These are phyloP conservation scores for Acipenser oxyrinchus DNA, from an alignment of 2,797 vertebrate genomes.

Conservation along the genomic window DNA sequence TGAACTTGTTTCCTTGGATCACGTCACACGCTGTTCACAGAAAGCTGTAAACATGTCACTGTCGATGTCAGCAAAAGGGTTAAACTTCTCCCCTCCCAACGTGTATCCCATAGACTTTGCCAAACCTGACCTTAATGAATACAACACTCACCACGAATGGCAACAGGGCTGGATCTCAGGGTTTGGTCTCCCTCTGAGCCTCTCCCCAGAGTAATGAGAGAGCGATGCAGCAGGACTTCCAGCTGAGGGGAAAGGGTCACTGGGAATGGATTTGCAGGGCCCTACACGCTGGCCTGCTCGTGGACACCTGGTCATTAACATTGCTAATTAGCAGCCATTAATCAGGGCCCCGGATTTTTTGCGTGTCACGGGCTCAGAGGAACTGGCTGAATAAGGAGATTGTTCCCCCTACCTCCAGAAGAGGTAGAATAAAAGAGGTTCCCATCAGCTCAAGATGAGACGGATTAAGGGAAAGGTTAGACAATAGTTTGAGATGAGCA, in stretches of 20 bases:
- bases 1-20: not conserved
- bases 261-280: slow-evolving; percentile 83
- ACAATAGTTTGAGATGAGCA: slow-evolving; percentile 63
- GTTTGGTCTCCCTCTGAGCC: slow-evolving; percentile 59
- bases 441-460: slow-evolving; percentile 78
- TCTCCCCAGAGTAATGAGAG: slow-evolving; percentile 73
- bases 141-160: slow-evolving; percentile 66
- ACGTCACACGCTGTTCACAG: too few species aligned
- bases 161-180: slow-evolving; percentile 65
- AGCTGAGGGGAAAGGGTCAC: slow-evolving; percentile 78
- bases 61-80: slow-evolving; percentile 21
- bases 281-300: slow-evolving; percentile 84
- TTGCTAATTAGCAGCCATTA: slow-evolving; percentile 99
- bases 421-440: slow-evolving; percentile 76
- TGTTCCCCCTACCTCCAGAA: slow-evolving; percentile 79
- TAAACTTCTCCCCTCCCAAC: slow-evolving; percentile 26
- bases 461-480: slow-evolving; percentile 73
- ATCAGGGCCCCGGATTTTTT: slow-evolving; percentile 76
- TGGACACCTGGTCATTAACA: slow-evolving; percentile 99
- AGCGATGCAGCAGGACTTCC: slow-evolving; percentile 66
- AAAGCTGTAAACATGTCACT: too few species aligned
- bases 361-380: slow-evolving; percentile 61
- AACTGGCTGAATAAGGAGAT: slow-evolving; percentile 75
- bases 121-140: slow-evolving; percentile 86
- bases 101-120: slow-evolving; percentile 47